A percentile compares a stretch with the other conserved stretches of the same genome.
Evolutionary conservation across 2,797 vertebrate species (phyloP).

Genomic region (Sebastes minor): DNA sequence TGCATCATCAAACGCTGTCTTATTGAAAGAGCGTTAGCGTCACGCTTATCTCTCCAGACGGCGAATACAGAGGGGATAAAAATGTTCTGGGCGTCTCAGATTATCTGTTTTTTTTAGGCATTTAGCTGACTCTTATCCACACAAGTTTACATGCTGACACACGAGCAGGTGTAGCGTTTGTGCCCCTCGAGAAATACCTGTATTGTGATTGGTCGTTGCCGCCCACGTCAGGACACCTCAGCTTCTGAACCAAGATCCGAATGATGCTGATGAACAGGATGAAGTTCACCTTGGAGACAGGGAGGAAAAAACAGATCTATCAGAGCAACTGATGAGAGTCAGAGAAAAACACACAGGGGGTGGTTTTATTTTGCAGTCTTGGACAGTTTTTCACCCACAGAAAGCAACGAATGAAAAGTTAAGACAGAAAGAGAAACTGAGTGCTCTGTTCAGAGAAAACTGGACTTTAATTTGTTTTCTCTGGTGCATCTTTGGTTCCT

Average conservation of each 20-base stretch:
- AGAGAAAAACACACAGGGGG: not conserved
- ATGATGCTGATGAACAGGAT: conserved; percentile 91
- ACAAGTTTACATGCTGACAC: not conserved
- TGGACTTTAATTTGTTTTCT: not conserved
- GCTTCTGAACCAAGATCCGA: conserved; percentile 90
- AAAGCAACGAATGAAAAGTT: not conserved
- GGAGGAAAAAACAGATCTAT: not conserved
- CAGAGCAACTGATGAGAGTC: not conserved
- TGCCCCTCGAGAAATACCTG: conserved; percentile 74
- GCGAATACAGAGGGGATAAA: conserved; percentile 5
- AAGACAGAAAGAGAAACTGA: not conserved
- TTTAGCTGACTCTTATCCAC: conserved; percentile 5
- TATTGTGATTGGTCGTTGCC: conserved; percentile 92
- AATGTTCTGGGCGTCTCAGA: not conserved
- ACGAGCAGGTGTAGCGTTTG: not conserved
- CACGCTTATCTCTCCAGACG: conserved; percentile 24
- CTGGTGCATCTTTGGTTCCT: not conserved
- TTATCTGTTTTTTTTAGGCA: not conserved
- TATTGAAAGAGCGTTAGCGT: not conserved
- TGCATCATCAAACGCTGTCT: conserved; percentile 18
- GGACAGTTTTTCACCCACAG: not conserved
- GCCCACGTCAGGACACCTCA: conserved; percentile 88
- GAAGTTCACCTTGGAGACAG: conserved; percentile 88
- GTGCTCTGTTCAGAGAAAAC: not conserved
- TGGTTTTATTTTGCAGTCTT: not conserved